Evolutionary conservation across 2,888 invertebrate species (phyloP).

Genomic region (Acanthopleura granulata): DNA sequence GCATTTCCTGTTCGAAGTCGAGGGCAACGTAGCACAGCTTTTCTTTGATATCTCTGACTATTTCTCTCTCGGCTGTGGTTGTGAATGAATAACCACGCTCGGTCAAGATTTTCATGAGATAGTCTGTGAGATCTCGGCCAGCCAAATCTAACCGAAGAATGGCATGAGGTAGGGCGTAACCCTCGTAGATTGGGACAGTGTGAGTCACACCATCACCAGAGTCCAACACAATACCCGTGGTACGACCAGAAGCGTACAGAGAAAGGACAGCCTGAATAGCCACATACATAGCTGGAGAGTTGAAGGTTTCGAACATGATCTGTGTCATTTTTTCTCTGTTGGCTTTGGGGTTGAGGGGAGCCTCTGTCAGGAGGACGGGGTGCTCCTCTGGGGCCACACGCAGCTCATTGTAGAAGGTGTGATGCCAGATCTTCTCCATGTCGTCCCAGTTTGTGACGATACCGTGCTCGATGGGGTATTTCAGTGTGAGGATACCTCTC

Average conservation of each 20-base stretch:
- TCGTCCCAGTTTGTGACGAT: constrained; percentile 5
- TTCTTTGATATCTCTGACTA: background rate
- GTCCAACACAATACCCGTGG: constrained; percentile 82
- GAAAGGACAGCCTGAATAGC: constrained; percentile 61
- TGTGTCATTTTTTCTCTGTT: constrained; percentile 6
- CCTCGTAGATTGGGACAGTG: constrained; percentile 81
- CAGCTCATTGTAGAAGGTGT: constrained; percentile 3
- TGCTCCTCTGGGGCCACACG: constrained; percentile 9
- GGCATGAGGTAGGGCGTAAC: constrained; percentile 36
- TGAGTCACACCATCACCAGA: constrained; percentile 87
- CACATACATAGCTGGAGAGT: constrained; percentile 1
- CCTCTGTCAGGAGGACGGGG: constrained; percentile 4
- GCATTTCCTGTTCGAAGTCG: constrained; percentile 5
- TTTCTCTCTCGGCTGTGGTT: constrained; percentile 66
- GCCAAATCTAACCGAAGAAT: constrained; percentile 55
- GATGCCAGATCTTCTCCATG: constrained; percentile 10
- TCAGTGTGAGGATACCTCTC: constrained; percentile 1
- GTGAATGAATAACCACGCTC: constrained; percentile 68
- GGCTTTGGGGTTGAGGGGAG: constrained; percentile 1
- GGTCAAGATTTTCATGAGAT: constrained; percentile 27
- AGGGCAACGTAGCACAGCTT: background rate
- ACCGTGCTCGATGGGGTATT: background rate
- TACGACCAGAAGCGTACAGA: constrained; percentile 94
- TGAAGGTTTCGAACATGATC: constrained; percentile 5
- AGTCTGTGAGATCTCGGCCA: constrained; percentile 57